Evolutionary conservation across 2,888 invertebrate species (phyloP), one percentile per base, ranked within the genome.

Genomic region (Caenorhabditis becei): DNA sequence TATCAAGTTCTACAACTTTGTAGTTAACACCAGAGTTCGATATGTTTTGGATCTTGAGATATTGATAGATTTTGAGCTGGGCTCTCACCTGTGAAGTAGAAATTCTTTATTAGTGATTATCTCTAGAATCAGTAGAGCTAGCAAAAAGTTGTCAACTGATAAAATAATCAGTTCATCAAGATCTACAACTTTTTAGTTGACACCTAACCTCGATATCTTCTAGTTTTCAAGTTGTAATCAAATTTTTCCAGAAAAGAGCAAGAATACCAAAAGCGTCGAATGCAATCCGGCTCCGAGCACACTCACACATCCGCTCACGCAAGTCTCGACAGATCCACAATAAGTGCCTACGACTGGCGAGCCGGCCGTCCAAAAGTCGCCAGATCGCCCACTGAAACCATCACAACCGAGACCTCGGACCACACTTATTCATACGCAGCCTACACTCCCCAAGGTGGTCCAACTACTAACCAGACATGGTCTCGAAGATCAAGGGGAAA

Each of bases 291-390:
- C 7, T 61, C 80, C 24, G 71, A 35, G 54, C 51, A 83, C 62
- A 69, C 75, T 14, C 85, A 85, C 56, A 78, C 80, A 3, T 83
- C 83, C 3, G 82, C 81, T 2, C 82, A 80, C 24, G 85, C 82
- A 0, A 85, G 85, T 69, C 49, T 85, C 23, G 67, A 71, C n/a
- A 53, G 59, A 16, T 71, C 77, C 16, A 84, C 80, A 0, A 78
- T 82, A 23, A 82, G 77, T 53, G 82, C 82, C 2, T 82, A 80
- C 62, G 80, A 78, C 23, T 71, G 61, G 62, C 44, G 70, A 14
- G 10, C 70, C 44, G 62, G 70, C 2, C 41, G 70, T 1, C 28
- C 44, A 1, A 26, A 54, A 23, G 24, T 28, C 20, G 49, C 28
- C 1, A 44, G 24, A 23, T 63, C 70, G 1, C 75, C 75, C 23